phyloP scores from a whole-genome alignment of 2,888 invertebrate species.

The Esperia sulphurella region DNA sequence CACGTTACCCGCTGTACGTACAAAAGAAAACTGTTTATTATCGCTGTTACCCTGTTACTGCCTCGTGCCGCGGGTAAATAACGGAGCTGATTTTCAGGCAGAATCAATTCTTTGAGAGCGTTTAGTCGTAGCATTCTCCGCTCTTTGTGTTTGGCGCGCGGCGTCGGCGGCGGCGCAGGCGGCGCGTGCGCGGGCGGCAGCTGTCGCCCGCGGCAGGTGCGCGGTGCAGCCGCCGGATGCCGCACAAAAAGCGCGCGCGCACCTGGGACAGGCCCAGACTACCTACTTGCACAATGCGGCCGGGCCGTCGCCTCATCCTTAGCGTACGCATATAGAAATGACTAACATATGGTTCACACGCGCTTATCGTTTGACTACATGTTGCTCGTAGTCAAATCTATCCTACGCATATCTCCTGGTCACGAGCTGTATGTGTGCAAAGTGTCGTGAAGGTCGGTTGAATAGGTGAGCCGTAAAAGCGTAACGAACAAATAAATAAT shows the following conservation, averaged over 20 bases:
- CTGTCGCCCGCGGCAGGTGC: constrained; percentile 33
- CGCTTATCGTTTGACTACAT: constrained; percentile 21
- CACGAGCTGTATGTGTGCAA: too few relatives aligned
- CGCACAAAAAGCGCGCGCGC: constrained; percentile 69
- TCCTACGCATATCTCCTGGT: too few relatives aligned
- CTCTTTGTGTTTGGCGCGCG: neutral
- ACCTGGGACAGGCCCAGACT: constrained; percentile 49
- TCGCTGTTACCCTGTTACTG: too few relatives aligned
- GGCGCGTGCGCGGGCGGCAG: constrained; percentile 61
- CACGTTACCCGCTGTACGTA: too few relatives aligned
- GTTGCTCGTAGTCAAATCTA: neutral
- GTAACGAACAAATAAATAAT: too few relatives aligned
- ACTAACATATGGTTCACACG: constrained; percentile 45
- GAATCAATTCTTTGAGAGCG: too few relatives aligned
- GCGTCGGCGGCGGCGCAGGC: constrained; percentile 23
- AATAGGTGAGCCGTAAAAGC: too few relatives aligned
- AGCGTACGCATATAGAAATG: constrained; percentile 40
- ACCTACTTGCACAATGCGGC: constrained; percentile 63
- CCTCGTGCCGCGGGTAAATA: too few relatives aligned
- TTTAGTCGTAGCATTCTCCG: too few relatives aligned
- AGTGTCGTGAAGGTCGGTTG: too few relatives aligned
- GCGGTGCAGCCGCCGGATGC: constrained; percentile 70
- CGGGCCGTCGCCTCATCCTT: constrained; percentile 22
- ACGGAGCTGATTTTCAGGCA: too few relatives aligned
- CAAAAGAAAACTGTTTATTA: too few relatives aligned